These are phyloP conservation scores for Caenorhabditis uteleia DNA, from an alignment of 2,888 invertebrate species.

Conservation along the genomic window DNA sequence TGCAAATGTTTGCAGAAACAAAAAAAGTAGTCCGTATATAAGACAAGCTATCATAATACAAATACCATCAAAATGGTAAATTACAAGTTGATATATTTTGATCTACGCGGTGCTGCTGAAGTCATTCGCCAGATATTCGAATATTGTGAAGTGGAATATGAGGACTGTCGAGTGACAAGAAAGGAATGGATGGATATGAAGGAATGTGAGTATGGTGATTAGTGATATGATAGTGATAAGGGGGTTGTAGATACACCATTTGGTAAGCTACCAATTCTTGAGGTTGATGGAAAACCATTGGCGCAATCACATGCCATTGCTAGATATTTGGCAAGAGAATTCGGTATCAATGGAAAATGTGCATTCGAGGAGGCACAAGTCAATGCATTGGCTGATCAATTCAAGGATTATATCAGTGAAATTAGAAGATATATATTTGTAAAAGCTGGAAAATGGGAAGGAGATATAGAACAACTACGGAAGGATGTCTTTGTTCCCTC, in stretches of 20 bases:
- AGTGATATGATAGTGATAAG: neutral
- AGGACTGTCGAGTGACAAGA: slow-evolving; percentile 40
- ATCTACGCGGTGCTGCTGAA: slow-evolving; percentile 20
- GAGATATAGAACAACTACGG: slow-evolving; percentile 36
- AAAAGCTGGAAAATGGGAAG: slow-evolving; percentile 41
- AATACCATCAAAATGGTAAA: too few species aligned
- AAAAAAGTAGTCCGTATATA: too few species aligned
- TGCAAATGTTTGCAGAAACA: too few species aligned
- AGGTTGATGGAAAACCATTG: slow-evolving; percentile 38
- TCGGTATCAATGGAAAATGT: slow-evolving; percentile 15
- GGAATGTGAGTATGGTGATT: slow-evolving; percentile 25
- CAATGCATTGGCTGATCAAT: slow-evolving; percentile 55
- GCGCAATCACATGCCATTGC: slow-evolving; percentile 42
- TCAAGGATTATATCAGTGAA: slow-evolving; percentile 47
- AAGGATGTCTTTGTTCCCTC: slow-evolving; percentile 51
- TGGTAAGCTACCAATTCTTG: slow-evolving; percentile 43
- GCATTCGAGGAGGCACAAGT: slow-evolving; percentile 9
- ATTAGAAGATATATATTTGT: slow-evolving; percentile 35
- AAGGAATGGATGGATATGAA: slow-evolving; percentile 50
- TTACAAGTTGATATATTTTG: slow-evolving; percentile 30
- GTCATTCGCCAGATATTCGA: slow-evolving; percentile 34
- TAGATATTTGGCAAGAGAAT: slow-evolving; percentile 37
- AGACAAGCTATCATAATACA: too few species aligned
- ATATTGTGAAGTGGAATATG: slow-evolving; percentile 39
- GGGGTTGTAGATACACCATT: slow-evolving; percentile 28